Base-by-base conservation (phyloP, 2,113 vertebrate genomes). In the Melospiza georgiana region DNA sequence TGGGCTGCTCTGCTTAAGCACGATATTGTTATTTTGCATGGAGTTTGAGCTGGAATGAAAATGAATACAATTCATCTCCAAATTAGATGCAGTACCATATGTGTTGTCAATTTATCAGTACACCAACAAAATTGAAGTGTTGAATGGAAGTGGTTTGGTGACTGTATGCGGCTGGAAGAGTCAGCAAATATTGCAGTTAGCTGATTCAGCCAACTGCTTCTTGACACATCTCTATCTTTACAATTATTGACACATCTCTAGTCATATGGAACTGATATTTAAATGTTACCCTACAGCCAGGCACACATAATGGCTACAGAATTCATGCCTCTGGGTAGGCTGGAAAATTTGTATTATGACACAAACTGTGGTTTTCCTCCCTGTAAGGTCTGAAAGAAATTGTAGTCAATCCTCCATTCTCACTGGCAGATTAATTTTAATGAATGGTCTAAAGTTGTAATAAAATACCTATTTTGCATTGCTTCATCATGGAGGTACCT, bases 361-460 rank as follows among this genome's bases (percentile, higher is more conserved):
- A 97, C 59, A 95, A 97, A 96, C 82, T 94, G 77, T 82, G 92
- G 84, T 98, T 97, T 97, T 81, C 86, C 92, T 89, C 83, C 94
- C 84, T 94, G 54, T 94, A 92, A 96, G 67, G 62, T 94, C 86
- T 96, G 85, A 94, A 91, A 97, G 89, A 90, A 96, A 91, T 74
- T 89, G 84, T 72, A 94, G 89, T 93, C 86, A 90, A 92, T 97
- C 84, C 87, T 93, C 73, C 43, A 83, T 93, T 97, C 93, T 95
- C 97, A 93, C 62, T 80, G 78, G 68, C 89, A 97, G 87, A 96
- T 96, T 91, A 93, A 74, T 98, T 97, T 97, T 97, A 97, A 97
- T 95, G 84, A 95, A 97, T 90, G 85, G 87, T 68, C 87, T 93
- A 76, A 88, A 97, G 51, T 94, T 20, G 48, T 91, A 94, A 85